A percentile compares a stretch with the other conserved stretches of the same genome.
phyloP scores from a whole-genome alignment of 2,888 invertebrate species.

The Tipula helvola region DNA sequence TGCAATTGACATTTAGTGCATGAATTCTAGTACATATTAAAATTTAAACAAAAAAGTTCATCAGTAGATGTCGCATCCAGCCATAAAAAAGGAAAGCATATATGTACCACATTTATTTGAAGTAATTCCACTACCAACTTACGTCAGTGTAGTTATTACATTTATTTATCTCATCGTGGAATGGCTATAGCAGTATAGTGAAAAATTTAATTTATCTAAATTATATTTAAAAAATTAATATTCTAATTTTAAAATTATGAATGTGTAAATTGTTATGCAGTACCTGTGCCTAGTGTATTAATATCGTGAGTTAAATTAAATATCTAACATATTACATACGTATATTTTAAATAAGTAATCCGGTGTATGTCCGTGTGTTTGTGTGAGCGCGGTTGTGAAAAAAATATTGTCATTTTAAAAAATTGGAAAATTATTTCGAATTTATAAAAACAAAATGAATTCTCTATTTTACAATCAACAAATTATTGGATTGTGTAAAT shows the following conservation, averaged over 20 bases:
- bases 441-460: neutral
- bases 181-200: neutral
- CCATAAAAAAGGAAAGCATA: neutral
- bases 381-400: neutral
- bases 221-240: neutral
- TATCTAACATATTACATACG: neutral
- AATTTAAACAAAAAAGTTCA: neutral
- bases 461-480: neutral
- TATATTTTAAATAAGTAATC: neutral
- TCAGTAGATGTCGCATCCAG: neutral
- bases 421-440: neutral
- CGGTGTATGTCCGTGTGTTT: neutral
- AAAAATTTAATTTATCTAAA: neutral
- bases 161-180: neutral
- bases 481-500: slow-evolving; percentile 5
- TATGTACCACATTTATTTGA: neutral
- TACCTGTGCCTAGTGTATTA: neutral
- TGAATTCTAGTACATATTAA: neutral
- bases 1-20: neutral
- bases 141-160: neutral
- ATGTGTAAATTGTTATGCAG: neutral
- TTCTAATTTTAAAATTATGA: neutral
- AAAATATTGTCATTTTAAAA: neutral
- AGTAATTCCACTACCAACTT: neutral
- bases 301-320: neutral